Evolutionary conservation across 2,888 invertebrate species (phyloP).

Genomic region (Dinocampus coccinellae): DNA sequence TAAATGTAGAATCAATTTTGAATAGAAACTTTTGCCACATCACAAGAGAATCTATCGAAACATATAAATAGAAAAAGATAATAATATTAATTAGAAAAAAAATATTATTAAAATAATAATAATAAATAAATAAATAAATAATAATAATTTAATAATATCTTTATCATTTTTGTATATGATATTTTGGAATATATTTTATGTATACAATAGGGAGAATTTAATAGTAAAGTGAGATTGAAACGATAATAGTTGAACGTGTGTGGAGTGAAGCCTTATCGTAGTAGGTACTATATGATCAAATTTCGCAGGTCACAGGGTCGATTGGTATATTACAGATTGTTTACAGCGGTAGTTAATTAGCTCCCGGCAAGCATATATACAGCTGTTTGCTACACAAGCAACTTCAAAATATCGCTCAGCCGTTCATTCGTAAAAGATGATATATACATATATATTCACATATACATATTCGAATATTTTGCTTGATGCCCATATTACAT

Average conservation of each 20-base stretch:
- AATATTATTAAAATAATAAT: too few relatives aligned
- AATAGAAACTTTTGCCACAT: slow-evolving; percentile 21
- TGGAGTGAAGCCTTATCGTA: slow-evolving; percentile 38
- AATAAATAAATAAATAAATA: too few relatives aligned
- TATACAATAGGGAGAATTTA: not conserved
- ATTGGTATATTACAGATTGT: slow-evolving; percentile 52
- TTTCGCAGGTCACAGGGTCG: slow-evolving; percentile 38
- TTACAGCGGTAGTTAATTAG: slow-evolving; percentile 53
- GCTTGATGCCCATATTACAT: not conserved
- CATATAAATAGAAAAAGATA: not conserved
- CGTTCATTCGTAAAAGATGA: not conserved
- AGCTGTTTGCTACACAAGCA: slow-evolving; percentile 39
- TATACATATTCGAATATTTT: not conserved
- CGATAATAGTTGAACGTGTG: slow-evolving; percentile 39
- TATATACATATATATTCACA: slow-evolving; percentile 18
- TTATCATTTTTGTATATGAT: too few relatives aligned
- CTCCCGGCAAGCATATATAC: slow-evolving; percentile 32
- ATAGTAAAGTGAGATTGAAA: slow-evolving; percentile 38
- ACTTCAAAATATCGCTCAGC: slow-evolving; percentile 34
- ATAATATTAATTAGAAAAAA: not conserved
- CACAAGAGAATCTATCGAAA: not conserved
- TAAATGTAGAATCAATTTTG: not conserved
- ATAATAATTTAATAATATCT: too few relatives aligned
- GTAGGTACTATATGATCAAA: slow-evolving; percentile 41
- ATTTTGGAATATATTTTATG: too few relatives aligned